These are phyloP conservation scores for Pemphredon lugubris DNA, from an alignment of 2,888 invertebrate species.

Conservation along the genomic window DNA sequence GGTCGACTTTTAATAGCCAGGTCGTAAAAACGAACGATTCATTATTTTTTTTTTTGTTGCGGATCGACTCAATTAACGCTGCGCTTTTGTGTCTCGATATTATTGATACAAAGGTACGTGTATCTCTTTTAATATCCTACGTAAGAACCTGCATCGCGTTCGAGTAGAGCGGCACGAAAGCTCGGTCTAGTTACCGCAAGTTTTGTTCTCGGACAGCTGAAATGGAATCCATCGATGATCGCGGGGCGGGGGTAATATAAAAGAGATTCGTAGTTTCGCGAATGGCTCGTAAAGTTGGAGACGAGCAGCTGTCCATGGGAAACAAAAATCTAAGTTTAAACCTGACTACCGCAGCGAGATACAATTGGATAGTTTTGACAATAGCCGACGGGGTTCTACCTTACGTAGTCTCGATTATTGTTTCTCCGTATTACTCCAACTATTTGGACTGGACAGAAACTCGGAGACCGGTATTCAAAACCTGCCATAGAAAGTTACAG, in stretches of 20 bases:
- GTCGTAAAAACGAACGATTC: too few relatives aligned
- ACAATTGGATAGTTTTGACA: conserved; percentile 47
- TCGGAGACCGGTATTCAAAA: too few relatives aligned
- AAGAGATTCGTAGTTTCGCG: conserved; percentile 75
- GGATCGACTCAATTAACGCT: too few relatives aligned
- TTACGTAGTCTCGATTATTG: conserved; percentile 6
- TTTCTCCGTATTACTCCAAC: neutral
- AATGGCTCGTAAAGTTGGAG: conserved; percentile 77
- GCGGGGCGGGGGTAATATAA: conserved; percentile 65
- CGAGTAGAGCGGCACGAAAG: neutral
- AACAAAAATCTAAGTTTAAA: conserved; percentile 78
- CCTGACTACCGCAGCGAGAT: conserved; percentile 36
- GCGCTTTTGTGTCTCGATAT: too few relatives aligned
- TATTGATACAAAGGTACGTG: too few relatives aligned
- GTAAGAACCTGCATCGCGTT: neutral
- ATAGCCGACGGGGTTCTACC: conserved; percentile 36
- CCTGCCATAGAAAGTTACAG: too few relatives aligned
- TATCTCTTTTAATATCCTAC: too few relatives aligned
- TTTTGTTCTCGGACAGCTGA: conserved; percentile 14
- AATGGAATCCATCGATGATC: conserved; percentile 29
- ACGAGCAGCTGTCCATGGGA: conserved; percentile 79
- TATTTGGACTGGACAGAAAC: too few relatives aligned
- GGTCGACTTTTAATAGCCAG: too few relatives aligned
- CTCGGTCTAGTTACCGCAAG: neutral
- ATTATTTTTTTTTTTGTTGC: too few relatives aligned